Percentiles rank a stretch among this genome's conserved stretches.
Evolutionary conservation across 1,140 invertebrate species (phyloP).

Genomic region (Procambarus clarkii): DNA sequence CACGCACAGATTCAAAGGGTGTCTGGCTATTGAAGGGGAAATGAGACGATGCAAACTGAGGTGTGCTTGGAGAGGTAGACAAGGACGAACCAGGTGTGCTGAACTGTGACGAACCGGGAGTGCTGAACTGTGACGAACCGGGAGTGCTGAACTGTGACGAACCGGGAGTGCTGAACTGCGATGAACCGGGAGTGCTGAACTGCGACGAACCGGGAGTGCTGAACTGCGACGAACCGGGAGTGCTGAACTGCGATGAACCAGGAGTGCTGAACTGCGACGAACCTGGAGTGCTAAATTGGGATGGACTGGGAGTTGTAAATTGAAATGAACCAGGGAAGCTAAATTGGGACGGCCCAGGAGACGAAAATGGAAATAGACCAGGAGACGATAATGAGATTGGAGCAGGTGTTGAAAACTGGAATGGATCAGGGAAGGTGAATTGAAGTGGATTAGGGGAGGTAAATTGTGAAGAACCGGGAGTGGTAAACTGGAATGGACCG

Average conservation of each 20-base stretch:
- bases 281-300: conserved; percentile 24
- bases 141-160: background rate
- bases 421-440: background rate
- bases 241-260: no score
- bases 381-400: background rate
- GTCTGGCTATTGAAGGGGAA: background rate
- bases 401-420: background rate
- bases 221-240: background rate
- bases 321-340: background rate
- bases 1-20: background rate
- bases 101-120: background rate
- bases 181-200: background rate
- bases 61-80: background rate
- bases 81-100: background rate
- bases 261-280: no score
- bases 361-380: background rate
- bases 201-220: background rate
- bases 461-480: background rate
- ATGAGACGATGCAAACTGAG: background rate
- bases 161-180: background rate
- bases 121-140: background rate
- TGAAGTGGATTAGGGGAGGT: background rate
- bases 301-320: background rate
- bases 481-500: background rate
- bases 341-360: background rate